These are phyloP conservation scores for Eurosta solidaginis DNA, from an alignment of 1,140 invertebrate species.

Conservation along the genomic window DNA sequence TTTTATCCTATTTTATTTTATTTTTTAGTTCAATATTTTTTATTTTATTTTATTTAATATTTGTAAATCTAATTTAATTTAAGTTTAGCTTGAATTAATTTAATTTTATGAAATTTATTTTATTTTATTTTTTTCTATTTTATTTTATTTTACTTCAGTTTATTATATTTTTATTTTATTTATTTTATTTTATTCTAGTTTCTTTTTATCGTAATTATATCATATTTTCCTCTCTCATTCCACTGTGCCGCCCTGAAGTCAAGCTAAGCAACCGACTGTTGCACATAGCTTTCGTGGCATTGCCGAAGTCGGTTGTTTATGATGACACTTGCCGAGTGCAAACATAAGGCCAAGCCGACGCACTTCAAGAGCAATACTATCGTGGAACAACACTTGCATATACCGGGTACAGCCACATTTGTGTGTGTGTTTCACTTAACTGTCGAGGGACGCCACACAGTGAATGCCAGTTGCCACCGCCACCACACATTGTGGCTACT, in stretches of 20 bases:
- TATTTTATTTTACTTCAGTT: too few relatives aligned
- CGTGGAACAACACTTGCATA: conserved; percentile 38
- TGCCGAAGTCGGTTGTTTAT: not conserved
- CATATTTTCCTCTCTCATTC: not conserved
- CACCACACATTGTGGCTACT: not conserved
- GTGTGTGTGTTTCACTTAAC: conserved; percentile 42
- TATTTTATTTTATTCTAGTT: not conserved
- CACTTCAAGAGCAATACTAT: conserved; percentile 1
- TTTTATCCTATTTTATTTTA: too few relatives aligned
- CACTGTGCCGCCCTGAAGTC: not conserved
- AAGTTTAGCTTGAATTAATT: not conserved
- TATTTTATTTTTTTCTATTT: too few relatives aligned
- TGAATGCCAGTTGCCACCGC: conserved; percentile 33
- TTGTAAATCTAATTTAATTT: not conserved
- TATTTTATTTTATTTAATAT: not conserved
- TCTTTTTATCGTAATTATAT: not conserved
- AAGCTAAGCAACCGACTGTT: not conserved
- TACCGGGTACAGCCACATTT: conserved; percentile 31
- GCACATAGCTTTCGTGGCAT: not conserved
- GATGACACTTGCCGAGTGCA: not conserved
- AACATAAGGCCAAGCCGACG: conserved; percentile 9
- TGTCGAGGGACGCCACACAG: conserved; percentile 40
- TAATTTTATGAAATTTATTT: not conserved
- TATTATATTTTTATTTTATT: not conserved
- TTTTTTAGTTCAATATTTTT: not conserved